Evolutionary conservation across 2,113 vertebrate genomes (phyloP).

Genomic region (Neopipo cinnamomea): DNA sequence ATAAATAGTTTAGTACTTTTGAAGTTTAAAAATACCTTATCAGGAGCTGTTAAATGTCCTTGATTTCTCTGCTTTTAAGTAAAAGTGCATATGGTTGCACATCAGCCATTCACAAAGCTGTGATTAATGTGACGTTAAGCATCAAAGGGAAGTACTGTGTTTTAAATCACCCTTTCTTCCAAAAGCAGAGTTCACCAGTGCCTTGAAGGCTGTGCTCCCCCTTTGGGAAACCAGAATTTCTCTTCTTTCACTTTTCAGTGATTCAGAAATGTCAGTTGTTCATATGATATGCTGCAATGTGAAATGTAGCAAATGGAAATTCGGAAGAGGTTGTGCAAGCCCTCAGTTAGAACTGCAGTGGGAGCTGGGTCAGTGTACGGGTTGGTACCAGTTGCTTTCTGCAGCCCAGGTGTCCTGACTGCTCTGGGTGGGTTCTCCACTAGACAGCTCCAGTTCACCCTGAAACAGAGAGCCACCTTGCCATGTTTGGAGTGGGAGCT

Average conservation of each 20-base stretch:
- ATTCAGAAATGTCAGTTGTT: background rate
- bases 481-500: accelerated
- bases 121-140: background rate
- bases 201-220: background rate
- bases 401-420: background rate
- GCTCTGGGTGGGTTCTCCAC: background rate
- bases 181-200: background rate
- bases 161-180: conserved; percentile 3
- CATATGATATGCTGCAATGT: background rate
- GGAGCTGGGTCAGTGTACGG: background rate
- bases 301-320: background rate
- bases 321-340: background rate
- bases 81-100: background rate
- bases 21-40: background rate
- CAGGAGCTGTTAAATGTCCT: background rate
- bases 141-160: conserved; percentile 7
- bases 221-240: background rate
- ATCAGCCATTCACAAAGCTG: background rate
- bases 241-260: background rate
- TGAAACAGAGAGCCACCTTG: background rate
- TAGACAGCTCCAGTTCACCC: background rate
- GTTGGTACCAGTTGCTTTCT: background rate
- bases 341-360: background rate
- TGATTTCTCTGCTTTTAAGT: conserved; percentile 34
- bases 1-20: background rate